A percentile compares a stretch with the other conserved stretches of the same genome.
Conservation (phyloP, 2,113 vertebrate genomes). For the Semnopithecus entellus region DNA sequence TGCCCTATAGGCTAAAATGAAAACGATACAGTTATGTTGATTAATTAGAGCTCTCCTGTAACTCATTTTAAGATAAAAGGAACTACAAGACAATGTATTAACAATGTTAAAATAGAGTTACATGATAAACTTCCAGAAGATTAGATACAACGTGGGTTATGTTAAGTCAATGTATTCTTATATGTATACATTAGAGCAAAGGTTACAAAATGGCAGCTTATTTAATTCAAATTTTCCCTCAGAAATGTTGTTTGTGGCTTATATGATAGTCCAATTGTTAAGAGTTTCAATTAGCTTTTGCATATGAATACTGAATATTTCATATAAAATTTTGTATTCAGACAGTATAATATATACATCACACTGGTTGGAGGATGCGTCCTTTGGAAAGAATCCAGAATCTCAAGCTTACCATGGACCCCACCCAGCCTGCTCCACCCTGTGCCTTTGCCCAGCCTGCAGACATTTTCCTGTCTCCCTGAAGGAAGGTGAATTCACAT, state of each 20-base stretch:
- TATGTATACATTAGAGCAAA: neutral
- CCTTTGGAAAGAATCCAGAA: neutral
- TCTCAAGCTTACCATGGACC: neutral
- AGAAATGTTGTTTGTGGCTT: neutral
- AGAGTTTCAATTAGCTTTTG: slow-evolving; percentile 2
- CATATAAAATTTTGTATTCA: neutral
- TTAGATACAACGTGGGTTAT: neutral
- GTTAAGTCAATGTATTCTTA: slow-evolving; percentile 2
- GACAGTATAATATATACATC: neutral
- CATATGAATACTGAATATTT: neutral
- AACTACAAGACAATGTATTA: neutral
- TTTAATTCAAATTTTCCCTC: neutral
- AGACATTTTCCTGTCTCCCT: neutral
- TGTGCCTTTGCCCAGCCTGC: neutral
- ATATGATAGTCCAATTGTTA: neutral
- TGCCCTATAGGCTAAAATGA: neutral
- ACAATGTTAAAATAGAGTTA: neutral
- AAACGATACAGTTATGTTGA: neutral
- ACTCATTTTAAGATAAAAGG: slow-evolving; percentile 9
- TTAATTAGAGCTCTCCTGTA: neutral
- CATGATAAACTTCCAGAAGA: neutral
- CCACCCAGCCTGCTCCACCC: neutral
- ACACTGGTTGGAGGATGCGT: neutral
- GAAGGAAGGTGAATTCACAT: neutral
- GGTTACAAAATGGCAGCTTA: neutral